Conservation (phyloP, 2,113 vertebrate genomes). For the Mesitornis unicolor region DNA sequence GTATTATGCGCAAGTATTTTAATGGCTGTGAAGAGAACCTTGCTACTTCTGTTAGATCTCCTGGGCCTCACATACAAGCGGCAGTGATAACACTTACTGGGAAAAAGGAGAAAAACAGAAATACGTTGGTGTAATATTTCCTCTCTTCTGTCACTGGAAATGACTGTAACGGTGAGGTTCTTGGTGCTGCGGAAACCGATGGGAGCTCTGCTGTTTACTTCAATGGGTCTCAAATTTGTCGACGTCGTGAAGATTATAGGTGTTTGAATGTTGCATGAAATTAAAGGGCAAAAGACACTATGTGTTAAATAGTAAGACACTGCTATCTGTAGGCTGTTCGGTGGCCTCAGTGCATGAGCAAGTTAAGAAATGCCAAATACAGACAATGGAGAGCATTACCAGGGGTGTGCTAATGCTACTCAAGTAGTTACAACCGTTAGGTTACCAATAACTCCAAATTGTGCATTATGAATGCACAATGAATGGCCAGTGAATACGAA, state of each 20-base stretch:
- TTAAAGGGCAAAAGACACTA: background rate
- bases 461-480: background rate
- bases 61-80: fast-evolving
- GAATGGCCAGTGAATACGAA: background rate
- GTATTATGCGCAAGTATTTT: background rate
- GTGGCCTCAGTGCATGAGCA: fast-evolving
- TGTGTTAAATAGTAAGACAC: too few relatives aligned
- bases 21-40: background rate
- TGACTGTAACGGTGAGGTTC: background rate
- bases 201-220: background rate
- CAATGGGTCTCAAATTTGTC: background rate
- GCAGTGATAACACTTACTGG: background rate
- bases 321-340: background rate
- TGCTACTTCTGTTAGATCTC: background rate
- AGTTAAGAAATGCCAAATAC: background rate
- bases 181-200: background rate
- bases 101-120: background rate
- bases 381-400: fast-evolving
- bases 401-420: background rate
- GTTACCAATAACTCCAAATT: background rate
- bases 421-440: background rate
- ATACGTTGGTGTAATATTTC: background rate
- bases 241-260: background rate
- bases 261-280: background rate
- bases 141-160: background rate